A percentile compares a stretch with the other conserved stretches of the same genome.
Conservation (phyloP, 30 jellyfish, hydroid and myxozoan species). For the Mastigias papua region DNA sequence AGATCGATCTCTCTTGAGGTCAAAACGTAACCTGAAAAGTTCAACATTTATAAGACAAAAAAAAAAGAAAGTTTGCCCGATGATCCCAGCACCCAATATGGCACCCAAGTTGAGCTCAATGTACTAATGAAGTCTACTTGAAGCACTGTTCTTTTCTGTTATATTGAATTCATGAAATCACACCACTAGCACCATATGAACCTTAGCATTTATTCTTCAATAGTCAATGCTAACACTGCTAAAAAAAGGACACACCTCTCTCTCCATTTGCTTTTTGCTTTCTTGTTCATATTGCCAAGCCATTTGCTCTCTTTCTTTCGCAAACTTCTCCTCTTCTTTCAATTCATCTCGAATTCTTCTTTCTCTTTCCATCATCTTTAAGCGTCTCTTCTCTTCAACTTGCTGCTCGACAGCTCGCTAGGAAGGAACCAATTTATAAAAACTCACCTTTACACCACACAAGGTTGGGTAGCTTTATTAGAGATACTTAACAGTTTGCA, state of each 20-base stretch:
- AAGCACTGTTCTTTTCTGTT: too few relatives aligned
- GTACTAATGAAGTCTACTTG: too few relatives aligned
- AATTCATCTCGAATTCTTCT: conserved; percentile 39
- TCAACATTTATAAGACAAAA: too few relatives aligned
- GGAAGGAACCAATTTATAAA: neutral
- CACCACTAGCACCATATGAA: neutral
- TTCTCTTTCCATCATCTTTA: conserved; percentile 63
- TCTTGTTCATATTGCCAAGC: conserved; percentile 56
- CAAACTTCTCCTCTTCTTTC: conserved; percentile 38
- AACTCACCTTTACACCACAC: neutral
- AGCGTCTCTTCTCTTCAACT: conserved; percentile 66
- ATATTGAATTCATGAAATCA: too few relatives aligned
- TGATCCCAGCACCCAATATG: too few relatives aligned
- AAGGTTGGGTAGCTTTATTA: too few relatives aligned
- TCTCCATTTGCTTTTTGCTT: conserved; percentile 41
- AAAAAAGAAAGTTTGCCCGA: too few relatives aligned
- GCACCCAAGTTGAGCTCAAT: too few relatives aligned
- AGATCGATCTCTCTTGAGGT: too few relatives aligned
- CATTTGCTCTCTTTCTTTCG: conserved; percentile 56
- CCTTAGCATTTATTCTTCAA: neutral
- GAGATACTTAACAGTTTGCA: too few relatives aligned
- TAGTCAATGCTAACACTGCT: neutral
- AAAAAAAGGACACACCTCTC: conserved; percentile 30
- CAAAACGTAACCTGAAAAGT: too few relatives aligned
- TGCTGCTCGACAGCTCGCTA: conserved; percentile 78